These are phyloP conservation scores for Pterocles orientalis DNA, from an alignment of 2,113 vertebrate genomes.

Conservation along the genomic window DNA sequence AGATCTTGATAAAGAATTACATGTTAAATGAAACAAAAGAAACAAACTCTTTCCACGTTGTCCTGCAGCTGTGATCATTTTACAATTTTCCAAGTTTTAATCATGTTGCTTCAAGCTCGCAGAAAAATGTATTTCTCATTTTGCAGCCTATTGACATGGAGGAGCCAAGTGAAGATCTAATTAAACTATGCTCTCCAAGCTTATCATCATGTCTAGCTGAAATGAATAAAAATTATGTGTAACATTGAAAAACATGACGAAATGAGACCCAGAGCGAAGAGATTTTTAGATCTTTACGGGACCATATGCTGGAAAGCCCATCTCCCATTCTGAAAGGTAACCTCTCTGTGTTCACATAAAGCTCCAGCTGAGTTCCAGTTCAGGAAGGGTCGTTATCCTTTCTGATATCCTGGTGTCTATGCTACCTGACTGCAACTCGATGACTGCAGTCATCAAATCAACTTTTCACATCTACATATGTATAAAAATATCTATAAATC, in stretches of 20 bases:
- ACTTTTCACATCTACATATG: not conserved
- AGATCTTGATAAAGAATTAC: slow-evolving; percentile 20
- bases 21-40: not conserved
- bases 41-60: not conserved
- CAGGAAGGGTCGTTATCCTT: not conserved
- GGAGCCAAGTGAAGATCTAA: not conserved
- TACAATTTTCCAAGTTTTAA: slow-evolving; percentile 1
- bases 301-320: not conserved
- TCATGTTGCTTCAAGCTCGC: not conserved
- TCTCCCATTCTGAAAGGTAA: not conserved
- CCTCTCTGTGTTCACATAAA: not conserved
- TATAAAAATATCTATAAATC: not conserved
- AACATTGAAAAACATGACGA: not conserved
- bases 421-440: fast-evolving
- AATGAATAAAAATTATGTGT: not conserved
- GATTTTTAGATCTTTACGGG: not conserved
- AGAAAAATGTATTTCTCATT: not conserved
- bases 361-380: not conserved
- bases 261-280: not conserved
- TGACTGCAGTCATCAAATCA: not conserved
- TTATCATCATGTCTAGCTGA: not conserved
- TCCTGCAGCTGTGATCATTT: not conserved
- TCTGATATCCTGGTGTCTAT: not conserved
- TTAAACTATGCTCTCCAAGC: not conserved
- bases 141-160: not conserved